Conservation (phyloP, 2,888 invertebrate species). For the Rosalia funebris region DNA sequence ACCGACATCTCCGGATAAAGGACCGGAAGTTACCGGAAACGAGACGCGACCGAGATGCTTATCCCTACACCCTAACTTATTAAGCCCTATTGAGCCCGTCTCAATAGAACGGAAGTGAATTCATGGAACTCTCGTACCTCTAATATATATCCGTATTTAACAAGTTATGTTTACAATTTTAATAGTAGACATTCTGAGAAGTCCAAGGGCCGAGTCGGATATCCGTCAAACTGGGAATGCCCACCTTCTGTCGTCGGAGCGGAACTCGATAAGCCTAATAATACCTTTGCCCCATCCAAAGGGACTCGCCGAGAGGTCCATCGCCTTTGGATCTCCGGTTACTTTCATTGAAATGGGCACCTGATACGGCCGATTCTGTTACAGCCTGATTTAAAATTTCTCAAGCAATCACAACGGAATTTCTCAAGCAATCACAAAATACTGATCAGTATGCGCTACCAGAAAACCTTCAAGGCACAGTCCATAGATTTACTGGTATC, state of each 20-base stretch:
- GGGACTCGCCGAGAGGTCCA: too few relatives aligned
- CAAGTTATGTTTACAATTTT: conserved; percentile 45
- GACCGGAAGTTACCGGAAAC: conserved; percentile 54
- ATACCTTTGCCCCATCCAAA: conserved; percentile 17
- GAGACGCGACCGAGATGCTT: conserved; percentile 49
- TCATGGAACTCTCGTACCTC: conserved; percentile 37
- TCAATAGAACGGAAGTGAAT: conserved; percentile 56
- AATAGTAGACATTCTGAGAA: conserved; percentile 42
- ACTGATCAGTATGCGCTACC: too few relatives aligned
- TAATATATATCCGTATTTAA: conserved; percentile 32
- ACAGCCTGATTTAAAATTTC: too few relatives aligned
- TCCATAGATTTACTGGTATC: too few relatives aligned
- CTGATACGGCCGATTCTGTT: too few relatives aligned
- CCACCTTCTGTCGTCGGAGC: conserved; percentile 30
- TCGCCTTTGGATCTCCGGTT: too few relatives aligned
- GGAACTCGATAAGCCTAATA: conserved; percentile 39
- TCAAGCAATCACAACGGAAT: too few relatives aligned
- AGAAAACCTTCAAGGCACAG: too few relatives aligned
- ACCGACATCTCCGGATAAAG: conserved; percentile 37
- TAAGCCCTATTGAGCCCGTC: conserved; percentile 46
- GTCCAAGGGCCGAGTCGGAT: conserved; percentile 39
- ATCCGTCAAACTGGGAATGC: conserved; percentile 38
- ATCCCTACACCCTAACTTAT: too few relatives aligned
- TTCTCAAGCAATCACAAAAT: too few relatives aligned
- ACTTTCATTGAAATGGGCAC: too few relatives aligned